Evolutionary conservation across 2,888 invertebrate species (phyloP).

Genomic region (Hypercompe scribonia): DNA sequence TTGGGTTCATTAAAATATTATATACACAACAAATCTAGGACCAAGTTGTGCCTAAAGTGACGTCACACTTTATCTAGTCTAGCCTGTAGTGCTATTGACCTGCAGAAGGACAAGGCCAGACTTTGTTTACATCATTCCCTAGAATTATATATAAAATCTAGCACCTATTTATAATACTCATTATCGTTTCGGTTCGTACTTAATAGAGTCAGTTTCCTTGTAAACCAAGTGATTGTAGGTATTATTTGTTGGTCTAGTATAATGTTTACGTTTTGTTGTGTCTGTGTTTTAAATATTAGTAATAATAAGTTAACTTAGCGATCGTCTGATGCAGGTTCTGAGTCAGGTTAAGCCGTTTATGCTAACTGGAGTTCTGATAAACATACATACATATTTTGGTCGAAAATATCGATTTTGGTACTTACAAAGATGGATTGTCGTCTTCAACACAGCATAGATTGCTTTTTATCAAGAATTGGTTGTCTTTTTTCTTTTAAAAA

Average conservation of each 20-base stretch:
- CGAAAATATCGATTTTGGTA: too few relatives aligned
- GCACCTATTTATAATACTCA: constrained; percentile 26
- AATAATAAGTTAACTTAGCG: not conserved
- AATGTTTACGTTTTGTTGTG: not conserved
- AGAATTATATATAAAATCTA: constrained; percentile 23
- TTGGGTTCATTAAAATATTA: not conserved
- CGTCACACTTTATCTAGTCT: constrained; percentile 32
- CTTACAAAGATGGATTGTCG: too few relatives aligned
- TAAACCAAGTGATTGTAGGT: constrained; percentile 14
- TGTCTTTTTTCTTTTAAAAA: too few relatives aligned
- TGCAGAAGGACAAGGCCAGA: constrained; percentile 44
- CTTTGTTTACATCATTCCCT: constrained; percentile 37
- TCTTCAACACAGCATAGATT: too few relatives aligned
- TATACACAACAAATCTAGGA: not conserved
- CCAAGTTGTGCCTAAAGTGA: not conserved
- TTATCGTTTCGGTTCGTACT: not conserved
- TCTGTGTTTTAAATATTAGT: constrained; percentile 1
- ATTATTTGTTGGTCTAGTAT: constrained; percentile 8
- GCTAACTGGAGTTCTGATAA: too few relatives aligned
- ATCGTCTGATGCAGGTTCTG: not conserved
- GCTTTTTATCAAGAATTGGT: too few relatives aligned
- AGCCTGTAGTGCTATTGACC: constrained; percentile 38
- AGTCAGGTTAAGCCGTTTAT: too few relatives aligned
- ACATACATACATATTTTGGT: too few relatives aligned
- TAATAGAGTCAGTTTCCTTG: constrained; percentile 13